Percentiles rank a stretch among this genome's conserved stretches.
These are phyloP conservation scores for Leptocoma aspasia DNA, from an alignment of 2,113 vertebrate genomes.

Conservation along the genomic window DNA sequence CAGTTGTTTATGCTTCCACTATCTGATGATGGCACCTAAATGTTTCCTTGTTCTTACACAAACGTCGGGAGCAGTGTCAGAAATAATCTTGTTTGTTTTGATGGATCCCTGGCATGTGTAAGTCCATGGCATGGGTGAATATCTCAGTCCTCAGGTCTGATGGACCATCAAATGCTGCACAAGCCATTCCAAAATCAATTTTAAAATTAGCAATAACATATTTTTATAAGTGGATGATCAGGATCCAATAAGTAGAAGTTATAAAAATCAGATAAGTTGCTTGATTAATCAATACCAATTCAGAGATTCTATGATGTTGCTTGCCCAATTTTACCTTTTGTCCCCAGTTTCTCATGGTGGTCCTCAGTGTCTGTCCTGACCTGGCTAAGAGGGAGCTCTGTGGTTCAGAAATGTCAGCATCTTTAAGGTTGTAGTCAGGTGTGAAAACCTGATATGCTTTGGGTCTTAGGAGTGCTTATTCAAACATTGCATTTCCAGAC, in stretches of 20 bases:
- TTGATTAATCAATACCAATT: neutral
- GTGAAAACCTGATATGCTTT: neutral
- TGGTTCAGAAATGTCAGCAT: neutral
- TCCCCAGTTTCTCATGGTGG: accelerated
- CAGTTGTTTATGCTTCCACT: neutral
- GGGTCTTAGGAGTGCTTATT: neutral
- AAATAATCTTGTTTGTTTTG: neutral
- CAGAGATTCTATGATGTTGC: neutral
- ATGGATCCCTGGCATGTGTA: neutral
- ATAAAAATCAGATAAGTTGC: neutral
- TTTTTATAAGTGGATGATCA: neutral
- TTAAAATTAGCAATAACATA: neutral
- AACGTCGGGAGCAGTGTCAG: neutral
- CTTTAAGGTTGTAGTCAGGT: neutral
- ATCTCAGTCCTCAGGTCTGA: neutral
- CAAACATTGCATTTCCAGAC: neutral
- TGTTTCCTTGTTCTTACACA: neutral
- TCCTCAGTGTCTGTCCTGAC: neutral
- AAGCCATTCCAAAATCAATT: neutral
- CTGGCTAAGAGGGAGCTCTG: neutral
- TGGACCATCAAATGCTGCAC: neutral
- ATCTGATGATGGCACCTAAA: neutral
- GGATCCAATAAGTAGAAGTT: neutral
- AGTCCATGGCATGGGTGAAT: neutral
- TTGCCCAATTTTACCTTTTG: neutral